Percentiles rank a stretch among this genome's conserved stretches.
phyloP scores from a whole-genome alignment of 2,888 invertebrate species.

The Dryococelus australis region DNA sequence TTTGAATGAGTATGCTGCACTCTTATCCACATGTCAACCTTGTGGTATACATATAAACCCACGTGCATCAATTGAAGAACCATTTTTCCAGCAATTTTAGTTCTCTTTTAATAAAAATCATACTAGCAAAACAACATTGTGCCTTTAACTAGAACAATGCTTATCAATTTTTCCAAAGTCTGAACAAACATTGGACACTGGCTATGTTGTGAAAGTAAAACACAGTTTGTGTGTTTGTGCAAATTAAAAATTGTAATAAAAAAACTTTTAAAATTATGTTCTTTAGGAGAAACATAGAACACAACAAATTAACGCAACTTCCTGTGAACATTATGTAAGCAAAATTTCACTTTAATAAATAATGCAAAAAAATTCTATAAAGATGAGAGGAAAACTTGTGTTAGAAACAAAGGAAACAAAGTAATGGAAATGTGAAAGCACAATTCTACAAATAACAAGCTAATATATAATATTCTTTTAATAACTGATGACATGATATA shows the following conservation, averaged over 20 bases:
- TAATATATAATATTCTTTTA: not conserved
- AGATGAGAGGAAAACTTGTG: not conserved
- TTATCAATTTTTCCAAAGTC: too few species aligned
- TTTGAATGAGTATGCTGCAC: too few species aligned
- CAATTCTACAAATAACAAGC: not conserved
- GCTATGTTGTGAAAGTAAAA: not conserved
- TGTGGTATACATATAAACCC: too few species aligned
- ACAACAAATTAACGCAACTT: not conserved
- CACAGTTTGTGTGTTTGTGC: not conserved
- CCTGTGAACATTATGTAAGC: not conserved
- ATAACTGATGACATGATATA: not conserved
- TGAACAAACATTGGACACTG: not conserved
- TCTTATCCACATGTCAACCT: too few species aligned
- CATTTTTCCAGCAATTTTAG: too few species aligned
- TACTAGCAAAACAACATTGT: too few species aligned
- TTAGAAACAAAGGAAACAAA: constrained; percentile 4
- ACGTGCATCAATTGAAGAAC: too few species aligned
- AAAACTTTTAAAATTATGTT: not conserved
- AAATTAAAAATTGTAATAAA: not conserved
- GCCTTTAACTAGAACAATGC: too few species aligned
- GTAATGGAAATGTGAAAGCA: not conserved
- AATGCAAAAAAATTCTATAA: not conserved
- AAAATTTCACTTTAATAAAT: not conserved
- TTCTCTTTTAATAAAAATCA: too few species aligned
- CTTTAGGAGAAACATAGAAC: not conserved